phyloP scores from a whole-genome alignment of 2,113 vertebrate species.

The Dromaius novaehollandiae region DNA sequence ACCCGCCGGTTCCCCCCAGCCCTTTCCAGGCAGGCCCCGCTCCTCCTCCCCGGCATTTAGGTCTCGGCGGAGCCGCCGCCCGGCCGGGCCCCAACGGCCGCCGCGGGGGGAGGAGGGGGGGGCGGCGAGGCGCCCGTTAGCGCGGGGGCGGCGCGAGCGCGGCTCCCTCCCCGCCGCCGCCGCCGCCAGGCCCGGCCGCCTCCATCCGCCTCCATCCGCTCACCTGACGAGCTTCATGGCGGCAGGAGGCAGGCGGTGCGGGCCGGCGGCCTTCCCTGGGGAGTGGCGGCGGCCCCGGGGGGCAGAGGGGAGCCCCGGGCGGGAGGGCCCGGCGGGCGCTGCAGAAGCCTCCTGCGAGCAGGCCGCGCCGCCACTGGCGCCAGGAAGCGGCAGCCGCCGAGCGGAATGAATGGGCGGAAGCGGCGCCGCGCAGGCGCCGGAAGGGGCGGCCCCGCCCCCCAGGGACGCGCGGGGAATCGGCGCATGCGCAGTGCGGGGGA shows the following conservation, averaged over 20 bases:
- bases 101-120: accelerated
- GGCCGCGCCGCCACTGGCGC: background rate
- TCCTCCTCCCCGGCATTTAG: no score
- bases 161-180: background rate
- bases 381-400: background rate
- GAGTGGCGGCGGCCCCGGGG: background rate
- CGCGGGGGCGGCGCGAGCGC: background rate
- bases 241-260: background rate
- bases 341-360: background rate
- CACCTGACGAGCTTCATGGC: conserved; percentile 57
- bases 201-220: conserved; percentile 7
- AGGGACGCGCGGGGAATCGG: no score
- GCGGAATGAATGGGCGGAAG: background rate
- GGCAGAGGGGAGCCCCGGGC: background rate
- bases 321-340: no score
- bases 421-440: background rate
- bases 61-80: no score
- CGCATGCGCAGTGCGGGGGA: no score
- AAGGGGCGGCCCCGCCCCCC: background rate
- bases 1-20: no score
- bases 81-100: background rate
- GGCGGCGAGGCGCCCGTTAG: background rate
- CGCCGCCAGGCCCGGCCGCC: background rate
- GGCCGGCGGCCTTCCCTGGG: background rate
- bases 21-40: no score